These are phyloP conservation scores for Dione juno DNA, from an alignment of 2,888 invertebrate genomes.

Conservation along the genomic window DNA sequence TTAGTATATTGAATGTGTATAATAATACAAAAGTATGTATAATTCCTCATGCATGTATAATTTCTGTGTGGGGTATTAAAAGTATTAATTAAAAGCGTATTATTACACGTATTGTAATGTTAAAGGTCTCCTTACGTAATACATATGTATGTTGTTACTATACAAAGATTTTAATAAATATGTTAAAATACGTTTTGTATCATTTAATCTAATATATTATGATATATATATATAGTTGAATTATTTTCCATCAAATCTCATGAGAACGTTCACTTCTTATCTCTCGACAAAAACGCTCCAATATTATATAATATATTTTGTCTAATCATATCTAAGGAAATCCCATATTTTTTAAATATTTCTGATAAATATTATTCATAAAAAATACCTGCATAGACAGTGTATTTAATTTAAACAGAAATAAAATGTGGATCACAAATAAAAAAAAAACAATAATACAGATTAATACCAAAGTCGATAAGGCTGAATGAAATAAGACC, in stretches of 20 bases:
- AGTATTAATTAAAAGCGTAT: conserved; percentile 29
- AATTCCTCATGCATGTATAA: not conserved
- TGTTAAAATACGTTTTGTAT: too few relatives aligned
- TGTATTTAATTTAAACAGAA: not conserved
- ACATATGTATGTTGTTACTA: not conserved
- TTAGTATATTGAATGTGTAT: not conserved
- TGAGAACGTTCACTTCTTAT: too few relatives aligned
- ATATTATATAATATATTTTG: too few relatives aligned
- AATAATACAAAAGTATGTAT: not conserved
- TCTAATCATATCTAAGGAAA: too few relatives aligned
- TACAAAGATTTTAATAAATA: not conserved
- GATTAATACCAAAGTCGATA: not conserved
- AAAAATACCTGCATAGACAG: too few relatives aligned
- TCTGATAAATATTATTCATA: too few relatives aligned
- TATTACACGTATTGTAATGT: not conserved
- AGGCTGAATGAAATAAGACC: conserved; percentile 10
- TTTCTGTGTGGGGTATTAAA: too few relatives aligned
- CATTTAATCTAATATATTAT: too few relatives aligned
- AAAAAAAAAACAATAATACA: conserved; percentile 1
- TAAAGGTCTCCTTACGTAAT: not conserved
- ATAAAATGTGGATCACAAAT: not conserved
- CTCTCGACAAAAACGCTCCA: too few relatives aligned
- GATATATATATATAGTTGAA: too few relatives aligned
- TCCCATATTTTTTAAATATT: too few relatives aligned
- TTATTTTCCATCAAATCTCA: too few relatives aligned